phyloP scores from a whole-genome alignment of 2,888 invertebrate species.

The Xiphydria camelus region DNA sequence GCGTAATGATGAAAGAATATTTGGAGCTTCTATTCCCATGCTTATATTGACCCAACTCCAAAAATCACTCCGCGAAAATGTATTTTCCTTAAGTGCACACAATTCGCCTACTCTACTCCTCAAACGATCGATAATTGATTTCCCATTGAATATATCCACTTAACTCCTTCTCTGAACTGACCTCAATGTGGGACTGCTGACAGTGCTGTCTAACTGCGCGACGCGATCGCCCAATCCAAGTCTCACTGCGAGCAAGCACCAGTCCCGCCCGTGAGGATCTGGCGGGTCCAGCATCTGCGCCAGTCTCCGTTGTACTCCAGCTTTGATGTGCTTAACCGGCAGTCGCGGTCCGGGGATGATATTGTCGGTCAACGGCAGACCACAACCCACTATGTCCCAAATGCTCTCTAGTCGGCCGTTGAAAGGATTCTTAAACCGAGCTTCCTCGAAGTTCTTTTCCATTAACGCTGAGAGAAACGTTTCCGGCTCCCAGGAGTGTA shows the following conservation, averaged over 20 bases:
- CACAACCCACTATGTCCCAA: conserved; percentile 53
- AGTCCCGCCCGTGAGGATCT: conserved; percentile 73
- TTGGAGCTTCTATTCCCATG: too few relatives aligned
- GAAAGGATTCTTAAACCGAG: conserved; percentile 50
- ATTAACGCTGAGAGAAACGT: conserved; percentile 45
- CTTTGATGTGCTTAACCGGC: conserved; percentile 63
- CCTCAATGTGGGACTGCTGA: conserved; percentile 53
- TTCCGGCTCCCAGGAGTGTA: conserved; percentile 53
- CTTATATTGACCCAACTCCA: too few relatives aligned
- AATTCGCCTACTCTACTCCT: too few relatives aligned
- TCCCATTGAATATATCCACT: too few relatives aligned
- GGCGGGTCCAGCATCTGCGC: conserved; percentile 74
- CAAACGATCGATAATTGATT: too few relatives aligned
- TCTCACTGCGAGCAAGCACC: conserved; percentile 75
- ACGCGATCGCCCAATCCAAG: conserved; percentile 66
- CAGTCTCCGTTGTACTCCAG: conserved; percentile 65
- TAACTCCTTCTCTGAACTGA: too few relatives aligned
- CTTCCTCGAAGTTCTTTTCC: conserved; percentile 49
- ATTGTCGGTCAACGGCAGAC: conserved; percentile 44
- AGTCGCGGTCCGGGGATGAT: conserved; percentile 51
- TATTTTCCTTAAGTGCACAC: too few relatives aligned
- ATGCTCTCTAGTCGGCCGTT: conserved; percentile 50
- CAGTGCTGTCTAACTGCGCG: conserved; percentile 51
- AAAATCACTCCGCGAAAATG: too few relatives aligned
- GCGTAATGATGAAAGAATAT: too few relatives aligned